Conservation (phyloP, 2,113 vertebrate species). For the Tor tambroides region DNA sequence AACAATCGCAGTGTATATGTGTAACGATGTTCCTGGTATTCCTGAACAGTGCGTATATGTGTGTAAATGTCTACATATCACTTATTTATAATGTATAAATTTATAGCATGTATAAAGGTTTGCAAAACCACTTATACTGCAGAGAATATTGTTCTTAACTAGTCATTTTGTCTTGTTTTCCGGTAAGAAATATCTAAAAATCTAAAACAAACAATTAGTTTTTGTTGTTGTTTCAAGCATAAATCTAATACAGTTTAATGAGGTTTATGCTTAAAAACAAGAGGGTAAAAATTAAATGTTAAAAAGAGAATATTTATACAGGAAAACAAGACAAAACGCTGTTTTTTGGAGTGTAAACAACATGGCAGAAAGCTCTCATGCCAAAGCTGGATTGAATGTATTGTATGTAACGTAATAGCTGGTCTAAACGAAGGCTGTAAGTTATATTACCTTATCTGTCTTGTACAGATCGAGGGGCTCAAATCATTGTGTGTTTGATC, state of each 20-base stretch:
- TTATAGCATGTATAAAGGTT: slow-evolving; percentile 30
- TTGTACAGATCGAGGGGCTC: slow-evolving; percentile 30
- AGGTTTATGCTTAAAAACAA: background rate
- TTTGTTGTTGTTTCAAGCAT: background rate
- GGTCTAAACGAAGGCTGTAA: slow-evolving; percentile 29
- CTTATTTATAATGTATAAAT: slow-evolving; percentile 32
- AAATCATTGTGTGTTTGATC: slow-evolving; percentile 8
- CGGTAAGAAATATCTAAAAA: background rate
- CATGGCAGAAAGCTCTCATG: slow-evolving; percentile 18
- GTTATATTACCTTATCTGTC: slow-evolving; percentile 34
- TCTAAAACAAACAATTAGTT: background rate
- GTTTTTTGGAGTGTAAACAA: slow-evolving; percentile 3
- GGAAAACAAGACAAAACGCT: background rate
- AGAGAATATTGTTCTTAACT: background rate
- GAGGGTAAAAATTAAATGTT: background rate
- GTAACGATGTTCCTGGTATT: background rate
- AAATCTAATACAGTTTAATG: background rate
- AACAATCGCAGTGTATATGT: slow-evolving; percentile 17
- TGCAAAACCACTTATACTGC: slow-evolving; percentile 14
- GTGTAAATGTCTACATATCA: slow-evolving; percentile 29
- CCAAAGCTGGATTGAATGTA: slow-evolving; percentile 46
- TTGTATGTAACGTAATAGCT: slow-evolving; percentile 15
- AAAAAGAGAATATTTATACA: background rate
- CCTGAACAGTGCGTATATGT: slow-evolving; percentile 8
- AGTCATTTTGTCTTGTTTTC: slow-evolving; percentile 13